These are phyloP conservation scores for Neelides sp. DNA, from an alignment of 1,140 invertebrate species.

Conservation along the genomic window DNA sequence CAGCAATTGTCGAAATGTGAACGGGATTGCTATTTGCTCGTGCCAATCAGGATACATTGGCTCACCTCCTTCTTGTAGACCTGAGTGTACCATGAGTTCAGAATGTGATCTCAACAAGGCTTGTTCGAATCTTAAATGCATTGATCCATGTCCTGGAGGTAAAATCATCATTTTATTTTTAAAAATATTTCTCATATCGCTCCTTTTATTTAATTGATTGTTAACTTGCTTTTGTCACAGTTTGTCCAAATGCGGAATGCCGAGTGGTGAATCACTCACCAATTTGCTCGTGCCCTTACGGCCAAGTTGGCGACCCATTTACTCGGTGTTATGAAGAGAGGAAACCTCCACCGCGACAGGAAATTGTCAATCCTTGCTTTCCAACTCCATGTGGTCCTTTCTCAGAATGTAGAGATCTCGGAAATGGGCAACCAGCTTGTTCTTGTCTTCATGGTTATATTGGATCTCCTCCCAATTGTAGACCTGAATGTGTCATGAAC, in stretches of 20 bases:
- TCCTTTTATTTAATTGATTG: too few species aligned
- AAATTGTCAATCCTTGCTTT: too few species aligned
- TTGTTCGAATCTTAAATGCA: constrained; percentile 50
- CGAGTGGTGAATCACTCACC: constrained; percentile 66
- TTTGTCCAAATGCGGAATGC: constrained; percentile 55
- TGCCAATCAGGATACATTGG: constrained; percentile 49
- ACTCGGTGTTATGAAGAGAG: constrained; percentile 13
- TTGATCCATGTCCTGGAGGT: constrained; percentile 46
- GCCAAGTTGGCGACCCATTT: constrained; percentile 24
- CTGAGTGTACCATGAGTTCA: constrained; percentile 50
- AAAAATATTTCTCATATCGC: background rate
- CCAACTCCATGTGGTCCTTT: constrained; percentile 58
- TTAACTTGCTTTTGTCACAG: constrained; percentile 11
- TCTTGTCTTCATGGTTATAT: constrained; percentile 48
- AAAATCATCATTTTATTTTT: too few species aligned
- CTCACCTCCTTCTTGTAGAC: constrained; percentile 41
- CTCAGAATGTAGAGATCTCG: constrained; percentile 37
- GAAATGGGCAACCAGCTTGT: constrained; percentile 49
- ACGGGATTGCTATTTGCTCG: constrained; percentile 46
- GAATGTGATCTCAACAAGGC: constrained; percentile 51
- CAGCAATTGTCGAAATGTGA: constrained; percentile 49
- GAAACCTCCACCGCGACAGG: too few species aligned
- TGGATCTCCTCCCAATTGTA: constrained; percentile 49
- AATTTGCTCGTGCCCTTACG: constrained; percentile 37
- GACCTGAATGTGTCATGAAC: constrained; percentile 52